A percentile compares a stretch with the other conserved stretches of the same genome.
Evolutionary conservation across 2,888 invertebrate genomes (phyloP).

Genomic region (Latheticus oryzae): DNA sequence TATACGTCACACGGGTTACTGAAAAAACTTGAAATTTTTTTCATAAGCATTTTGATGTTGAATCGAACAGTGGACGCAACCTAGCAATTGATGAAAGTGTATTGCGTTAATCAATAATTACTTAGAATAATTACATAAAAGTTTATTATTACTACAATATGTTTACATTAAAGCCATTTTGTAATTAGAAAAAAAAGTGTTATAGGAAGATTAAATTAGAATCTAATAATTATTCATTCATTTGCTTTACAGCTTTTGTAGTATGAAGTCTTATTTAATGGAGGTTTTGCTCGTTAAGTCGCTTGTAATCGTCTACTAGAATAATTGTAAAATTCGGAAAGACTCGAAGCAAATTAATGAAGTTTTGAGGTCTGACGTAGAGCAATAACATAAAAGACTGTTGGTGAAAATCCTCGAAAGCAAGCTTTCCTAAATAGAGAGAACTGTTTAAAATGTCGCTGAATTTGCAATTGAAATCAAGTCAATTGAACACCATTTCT

Average conservation of each 20-base stretch:
- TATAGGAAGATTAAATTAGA: too few species aligned
- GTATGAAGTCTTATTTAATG: neutral
- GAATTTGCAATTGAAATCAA: slow-evolving; percentile 50
- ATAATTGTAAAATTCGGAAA: slow-evolving; percentile 18
- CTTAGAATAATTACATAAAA: slow-evolving; percentile 10
- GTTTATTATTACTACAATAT: neutral
- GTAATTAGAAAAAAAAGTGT: neutral
- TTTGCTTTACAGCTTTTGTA: too few species aligned
- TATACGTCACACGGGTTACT: slow-evolving; percentile 42
- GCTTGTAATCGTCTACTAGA: slow-evolving; percentile 4
- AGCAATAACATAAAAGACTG: slow-evolving; percentile 36
- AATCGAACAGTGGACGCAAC: neutral
- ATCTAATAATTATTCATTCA: too few species aligned
- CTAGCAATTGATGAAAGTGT: slow-evolving; percentile 4
- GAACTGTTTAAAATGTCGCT: slow-evolving; percentile 37
- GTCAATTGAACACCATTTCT: slow-evolving; percentile 48
- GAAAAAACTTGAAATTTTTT: slow-evolving; percentile 34
- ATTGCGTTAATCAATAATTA: slow-evolving; percentile 20
- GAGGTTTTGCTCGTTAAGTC: slow-evolving; percentile 2
- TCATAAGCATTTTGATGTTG: slow-evolving; percentile 17
- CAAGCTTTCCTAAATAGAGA: slow-evolving; percentile 32
- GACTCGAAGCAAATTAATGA: slow-evolving; percentile 20
- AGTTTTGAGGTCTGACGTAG: slow-evolving; percentile 30
- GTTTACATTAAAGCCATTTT: too few species aligned
- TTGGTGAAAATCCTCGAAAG: slow-evolving; percentile 32